Percentiles rank a stretch among this genome's conserved stretches.
These are phyloP conservation scores for Hanleya hanleyi DNA, from an alignment of 2,888 invertebrate genomes.

Conservation along the genomic window DNA sequence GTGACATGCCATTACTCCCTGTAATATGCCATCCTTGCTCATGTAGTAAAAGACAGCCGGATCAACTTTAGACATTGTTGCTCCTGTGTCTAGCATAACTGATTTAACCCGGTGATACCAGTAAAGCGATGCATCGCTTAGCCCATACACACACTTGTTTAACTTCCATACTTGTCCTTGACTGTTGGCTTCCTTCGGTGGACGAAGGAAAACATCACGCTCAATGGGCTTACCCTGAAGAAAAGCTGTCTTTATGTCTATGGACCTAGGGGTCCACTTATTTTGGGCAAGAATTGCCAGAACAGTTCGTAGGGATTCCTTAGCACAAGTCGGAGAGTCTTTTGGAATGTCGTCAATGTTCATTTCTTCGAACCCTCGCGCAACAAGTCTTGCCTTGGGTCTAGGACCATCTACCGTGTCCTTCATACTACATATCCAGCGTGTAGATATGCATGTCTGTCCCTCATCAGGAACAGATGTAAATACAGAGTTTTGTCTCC, in stretches of 20 bases:
- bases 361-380: slow-evolving; percentile 23
- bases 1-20: slow-evolving; percentile 32
- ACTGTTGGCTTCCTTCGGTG: slow-evolving; percentile 8
- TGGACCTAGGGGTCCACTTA: slow-evolving; percentile 16
- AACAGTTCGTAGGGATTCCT: slow-evolving; percentile 8
- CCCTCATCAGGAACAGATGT: not conserved
- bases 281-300: not conserved
- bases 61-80: slow-evolving; percentile 29
- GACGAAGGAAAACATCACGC: slow-evolving; percentile 13
- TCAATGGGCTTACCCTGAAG: slow-evolving; percentile 16
- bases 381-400: slow-evolving; percentile 23
- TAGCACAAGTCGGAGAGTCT: slow-evolving; percentile 15
- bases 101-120: slow-evolving; percentile 31
- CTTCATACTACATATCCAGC: not conserved
- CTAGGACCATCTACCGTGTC: not conserved
- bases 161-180: slow-evolving; percentile 15
- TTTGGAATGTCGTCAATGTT: not conserved
- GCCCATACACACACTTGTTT: slow-evolving; percentile 23
- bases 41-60: slow-evolving; percentile 37
- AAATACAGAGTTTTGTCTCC: not conserved
- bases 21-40: not conserved
- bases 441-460: not conserved
- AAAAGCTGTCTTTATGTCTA: slow-evolving; percentile 20
- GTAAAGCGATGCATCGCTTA: slow-evolving; percentile 15
- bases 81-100: slow-evolving; percentile 14